Evolutionary conservation across 1,140 invertebrate species (phyloP), one percentile per base, ranked within the genome.

Genomic region (Microplitis demolitor): DNA sequence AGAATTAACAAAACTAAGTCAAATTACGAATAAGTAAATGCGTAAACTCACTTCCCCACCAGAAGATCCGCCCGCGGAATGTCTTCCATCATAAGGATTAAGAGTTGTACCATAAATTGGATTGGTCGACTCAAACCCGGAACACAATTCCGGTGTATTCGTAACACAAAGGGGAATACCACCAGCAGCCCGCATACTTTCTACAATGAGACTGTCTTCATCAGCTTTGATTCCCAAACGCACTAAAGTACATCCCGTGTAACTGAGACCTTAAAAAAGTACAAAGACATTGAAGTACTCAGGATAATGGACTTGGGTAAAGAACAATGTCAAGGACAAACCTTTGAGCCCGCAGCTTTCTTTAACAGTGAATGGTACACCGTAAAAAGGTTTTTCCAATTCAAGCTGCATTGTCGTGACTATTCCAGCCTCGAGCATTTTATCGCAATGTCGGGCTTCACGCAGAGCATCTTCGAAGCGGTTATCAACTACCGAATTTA

Each of bases 81-180:
- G 84, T 2, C 85, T 84, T 4, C 88, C 78, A 77, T 95, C 89
- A 78, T 96, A 95, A 0, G 96, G 94, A 87, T 97, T 98, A 37
- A 88, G 88, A 0, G 94, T 94, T 51, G 87, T 82, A 0, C 96
- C 96, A 74, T 89, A 91, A 1, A 94, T 78, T 24, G 88, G 83
- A 85, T 95, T 96, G 5, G 84, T 85, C 0, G 90, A 90, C 80
- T 95, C 93, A 84, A 90, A 91, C 73, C 90, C 91, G 34, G 92
- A 81, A 77, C 92, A 93, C 13, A 94, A 86, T 85, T 97, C 95
- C 0, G 95, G 94, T 1, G 92, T 93, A 82, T 95, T 96, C 2
- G 95, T 96, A 0, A 95, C 90, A 51, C 92, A 88, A 0, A 96
- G 80, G 0, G 92, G 90, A 66, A 97, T 96, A n/a, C 90, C 93